phyloP scores from a whole-genome alignment of 1,140 invertebrate genomes.

The Zaprionus tsacasi region DNA sequence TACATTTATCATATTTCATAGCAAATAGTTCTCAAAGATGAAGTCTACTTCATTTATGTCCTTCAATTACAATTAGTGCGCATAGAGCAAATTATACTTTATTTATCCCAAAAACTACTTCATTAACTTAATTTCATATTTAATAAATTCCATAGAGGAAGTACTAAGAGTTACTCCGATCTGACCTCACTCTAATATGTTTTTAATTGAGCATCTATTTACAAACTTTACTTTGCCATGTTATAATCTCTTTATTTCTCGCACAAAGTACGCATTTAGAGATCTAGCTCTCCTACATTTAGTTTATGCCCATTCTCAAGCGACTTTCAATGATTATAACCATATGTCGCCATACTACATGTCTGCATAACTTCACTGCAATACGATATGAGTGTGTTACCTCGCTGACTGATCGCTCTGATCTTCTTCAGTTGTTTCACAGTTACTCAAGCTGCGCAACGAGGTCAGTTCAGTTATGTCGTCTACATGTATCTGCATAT shows the following conservation, averaged over 20 bases:
- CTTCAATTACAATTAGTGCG: no score
- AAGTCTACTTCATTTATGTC: no score
- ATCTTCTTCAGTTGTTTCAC: constrained; percentile 4
- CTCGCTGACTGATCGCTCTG: no score
- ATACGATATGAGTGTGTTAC: neutral
- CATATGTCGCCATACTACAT: neutral
- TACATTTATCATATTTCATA: no score
- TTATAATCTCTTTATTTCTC: neutral
- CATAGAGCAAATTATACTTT: no score
- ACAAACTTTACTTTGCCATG: no score
- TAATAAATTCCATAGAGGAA: no score
- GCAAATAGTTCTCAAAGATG: no score
- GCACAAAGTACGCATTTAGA: neutral
- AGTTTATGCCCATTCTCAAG: neutral
- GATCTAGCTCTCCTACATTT: no score
- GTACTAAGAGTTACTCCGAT: no score
- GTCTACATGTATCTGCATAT: neutral
- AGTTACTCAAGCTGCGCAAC: constrained; percentile 23
- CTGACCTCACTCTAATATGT: neutral
- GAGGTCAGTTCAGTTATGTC: constrained; percentile 8
- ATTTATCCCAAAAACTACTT: no score
- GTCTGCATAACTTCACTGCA: neutral
- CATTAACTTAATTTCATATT: no score
- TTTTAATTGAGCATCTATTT: neutral
- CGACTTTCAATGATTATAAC: neutral